Evolutionary conservation across 2,113 vertebrate genomes (phyloP), one percentile per base, ranked within the genome.

Genomic region (Amazona guildingii): DNA sequence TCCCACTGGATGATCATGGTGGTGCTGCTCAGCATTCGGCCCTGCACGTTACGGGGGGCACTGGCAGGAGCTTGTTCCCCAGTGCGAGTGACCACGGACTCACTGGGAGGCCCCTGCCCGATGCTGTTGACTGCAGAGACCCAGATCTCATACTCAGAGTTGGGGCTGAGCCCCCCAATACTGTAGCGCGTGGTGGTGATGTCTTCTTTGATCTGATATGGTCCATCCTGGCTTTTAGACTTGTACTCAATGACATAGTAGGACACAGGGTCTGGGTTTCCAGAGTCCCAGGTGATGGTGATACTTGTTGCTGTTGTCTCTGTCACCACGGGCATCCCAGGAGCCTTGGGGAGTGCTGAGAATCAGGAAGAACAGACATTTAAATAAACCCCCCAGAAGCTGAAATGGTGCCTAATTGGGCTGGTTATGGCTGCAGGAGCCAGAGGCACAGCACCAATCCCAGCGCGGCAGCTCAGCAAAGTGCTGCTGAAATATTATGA

Each of bases 161-260:
- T 99, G 93, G 99, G 99, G 97, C 99, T 99, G 93, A 99, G 98
- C 49, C 99, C 99, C 1, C 99, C 99, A 2, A 99, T 99, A 96
- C 99, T 99, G 97, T 99, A 99, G 67, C 99, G 99, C 0, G 99
- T 99, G n/a, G 99, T 99, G 91, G 99, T 99, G 97, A 99, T 99
- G 92, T 99, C 99, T 73, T 99, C 99, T 64, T 99, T 98, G 35
- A 99, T 99, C 97, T 99, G 99, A 17, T 99, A 99, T 0, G 99
- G 99, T 80, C 99, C 99, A 1, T 99, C 99, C 41, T 99, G 98
- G 88, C 98, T 99, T 96, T 99, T 99, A 25, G 99, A 99, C 14
- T 98, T 99, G 95, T 99, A 99, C 62, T 99, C 99, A 70, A 99
- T 99, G 64, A 99, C 99, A 54, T 99, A 99, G 96, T 99, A 98